These are phyloP conservation scores for Corythornis cristatus DNA, from an alignment of 2,113 vertebrate species.

Conservation along the genomic window DNA sequence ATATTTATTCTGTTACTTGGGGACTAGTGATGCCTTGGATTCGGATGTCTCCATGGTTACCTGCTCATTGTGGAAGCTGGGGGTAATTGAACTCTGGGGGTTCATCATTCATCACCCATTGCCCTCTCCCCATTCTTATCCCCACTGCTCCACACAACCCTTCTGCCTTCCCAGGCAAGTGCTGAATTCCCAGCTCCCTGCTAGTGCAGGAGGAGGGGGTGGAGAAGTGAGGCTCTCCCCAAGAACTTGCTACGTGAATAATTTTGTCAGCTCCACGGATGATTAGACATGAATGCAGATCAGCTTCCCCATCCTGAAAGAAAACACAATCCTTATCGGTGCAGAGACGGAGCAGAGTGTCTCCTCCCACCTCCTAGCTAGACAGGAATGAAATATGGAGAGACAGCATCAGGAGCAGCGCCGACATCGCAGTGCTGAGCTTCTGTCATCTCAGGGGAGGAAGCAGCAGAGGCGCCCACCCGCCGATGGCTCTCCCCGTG, in stretches of 20 bases:
- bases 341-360: background rate
- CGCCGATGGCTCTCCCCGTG: rapidly evolving
- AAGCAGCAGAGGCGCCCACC: background rate
- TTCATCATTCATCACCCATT: slow-evolving; percentile 7
- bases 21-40: slow-evolving; percentile 54
- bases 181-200: background rate
- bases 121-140: background rate
- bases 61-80: slow-evolving; percentile 43
- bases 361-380: slow-evolving; percentile 30
- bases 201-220: background rate
- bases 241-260: rapidly evolving
- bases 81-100: slow-evolving; percentile 70
- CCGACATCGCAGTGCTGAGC: background rate
- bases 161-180: background rate
- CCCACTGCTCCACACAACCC: background rate
- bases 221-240: background rate
- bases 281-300: background rate
- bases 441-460: background rate
- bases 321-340: background rate
- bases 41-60: slow-evolving; percentile 78
- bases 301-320: background rate
- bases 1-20: background rate
- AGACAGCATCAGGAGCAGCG: background rate
- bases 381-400: background rate
- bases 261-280: background rate